phyloP scores from a whole-genome alignment of 2,888 invertebrate genomes.

The Leuctra nigra region DNA sequence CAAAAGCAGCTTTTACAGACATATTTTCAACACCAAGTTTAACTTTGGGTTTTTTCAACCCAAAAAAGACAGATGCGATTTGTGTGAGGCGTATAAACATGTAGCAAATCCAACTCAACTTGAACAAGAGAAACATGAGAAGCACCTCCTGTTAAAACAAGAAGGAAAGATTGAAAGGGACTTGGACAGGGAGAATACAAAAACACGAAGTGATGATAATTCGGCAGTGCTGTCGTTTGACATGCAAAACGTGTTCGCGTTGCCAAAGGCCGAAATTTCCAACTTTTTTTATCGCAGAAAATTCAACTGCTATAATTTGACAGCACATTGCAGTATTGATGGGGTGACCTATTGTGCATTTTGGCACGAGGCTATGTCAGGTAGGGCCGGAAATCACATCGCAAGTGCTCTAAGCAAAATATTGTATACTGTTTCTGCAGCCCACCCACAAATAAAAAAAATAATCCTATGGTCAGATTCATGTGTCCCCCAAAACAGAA shows the following conservation, averaged over 20 bases:
- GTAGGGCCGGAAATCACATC: conserved; percentile 22
- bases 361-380: conserved; percentile 24
- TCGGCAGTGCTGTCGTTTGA: not conserved
- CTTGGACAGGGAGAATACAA: too few relatives aligned
- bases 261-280: conserved; percentile 1
- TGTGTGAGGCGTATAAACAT: too few relatives aligned
- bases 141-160: too few relatives aligned
- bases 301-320: not conserved
- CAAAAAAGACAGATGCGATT: too few relatives aligned
- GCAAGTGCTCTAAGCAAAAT: conserved; percentile 25
- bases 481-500: conserved; percentile 26
- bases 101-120: too few relatives aligned
- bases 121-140: too few relatives aligned
- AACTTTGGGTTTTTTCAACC: too few relatives aligned
- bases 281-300: not conserved
- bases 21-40: too few relatives aligned
- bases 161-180: too few relatives aligned
- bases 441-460: conserved; percentile 15
- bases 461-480: conserved; percentile 27
- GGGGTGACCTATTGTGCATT: not conserved
- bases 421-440: conserved; percentile 18
- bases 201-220: too few relatives aligned
- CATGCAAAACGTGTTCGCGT: not conserved
- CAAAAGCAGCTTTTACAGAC: too few relatives aligned
- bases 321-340: not conserved